Percentiles rank a stretch among this genome's conserved stretches.
Evolutionary conservation across 1,140 invertebrate genomes (phyloP).

Genomic region (Trichogramma pretiosum): DNA sequence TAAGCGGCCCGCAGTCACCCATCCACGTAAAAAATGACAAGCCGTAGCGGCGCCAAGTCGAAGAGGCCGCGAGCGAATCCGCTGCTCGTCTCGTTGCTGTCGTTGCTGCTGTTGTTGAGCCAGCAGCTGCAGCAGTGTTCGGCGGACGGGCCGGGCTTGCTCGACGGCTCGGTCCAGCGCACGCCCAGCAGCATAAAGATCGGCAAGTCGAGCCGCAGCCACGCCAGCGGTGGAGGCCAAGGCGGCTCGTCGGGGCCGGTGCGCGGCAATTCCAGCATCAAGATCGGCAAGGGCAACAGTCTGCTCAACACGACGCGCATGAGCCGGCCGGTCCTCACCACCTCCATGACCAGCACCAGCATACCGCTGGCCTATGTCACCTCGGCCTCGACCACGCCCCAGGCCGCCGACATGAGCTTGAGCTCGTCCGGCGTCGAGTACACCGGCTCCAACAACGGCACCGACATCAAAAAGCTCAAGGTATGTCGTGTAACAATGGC

Average conservation of each 20-base stretch:
- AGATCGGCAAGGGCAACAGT: conserved; percentile 33
- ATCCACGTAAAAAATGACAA: no score
- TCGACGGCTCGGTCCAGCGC: conserved; percentile 27
- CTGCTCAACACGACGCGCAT: conserved; percentile 32
- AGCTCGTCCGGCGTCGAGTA: neutral
- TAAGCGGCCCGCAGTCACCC: no score
- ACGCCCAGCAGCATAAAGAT: conserved; percentile 38
- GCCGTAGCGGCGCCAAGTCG: no score
- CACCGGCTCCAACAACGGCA: conserved; percentile 21
- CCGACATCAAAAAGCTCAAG: conserved; percentile 26
- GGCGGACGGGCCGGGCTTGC: conserved; percentile 4
- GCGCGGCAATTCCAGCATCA: conserved; percentile 30
- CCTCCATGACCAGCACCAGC: conserved; percentile 28
- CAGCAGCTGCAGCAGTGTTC: neutral
- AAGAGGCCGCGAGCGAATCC: no score
- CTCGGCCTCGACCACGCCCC: neutral
- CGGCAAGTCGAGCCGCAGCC: conserved; percentile 29
- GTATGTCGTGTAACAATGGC: conserved; percentile 21
- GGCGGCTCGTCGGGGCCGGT: conserved; percentile 20
- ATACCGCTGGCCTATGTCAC: conserved; percentile 4
- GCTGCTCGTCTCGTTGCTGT: conserved; percentile 14
- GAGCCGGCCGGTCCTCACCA: conserved; percentile 26
- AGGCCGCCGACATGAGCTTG: no score
- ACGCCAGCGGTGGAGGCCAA: conserved; percentile 18
- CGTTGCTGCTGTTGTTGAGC: neutral